Base-by-base conservation (phyloP, 1,140 invertebrate genomes). In the Heliothis subflexa region DNA sequence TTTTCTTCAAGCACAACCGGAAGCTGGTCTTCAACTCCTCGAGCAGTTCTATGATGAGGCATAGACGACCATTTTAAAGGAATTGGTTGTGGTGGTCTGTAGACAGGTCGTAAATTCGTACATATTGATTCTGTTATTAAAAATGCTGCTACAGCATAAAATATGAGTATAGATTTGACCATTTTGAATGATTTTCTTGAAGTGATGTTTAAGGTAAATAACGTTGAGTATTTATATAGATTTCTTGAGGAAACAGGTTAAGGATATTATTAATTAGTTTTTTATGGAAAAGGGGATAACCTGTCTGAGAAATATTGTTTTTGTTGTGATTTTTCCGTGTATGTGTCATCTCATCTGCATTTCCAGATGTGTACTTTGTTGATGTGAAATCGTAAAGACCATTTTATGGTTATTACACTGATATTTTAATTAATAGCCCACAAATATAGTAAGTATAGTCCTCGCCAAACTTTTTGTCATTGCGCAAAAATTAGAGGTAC, bases 71-170 rank as follows among this genome's bases (percentile, higher is more conserved):
- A 83, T 54, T n/a, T 78, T 78, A 55, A 61, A 40, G 33, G 68
- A 12, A 54, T 78, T 52, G 72, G 82, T 47, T 64, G 81, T 10
- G 54, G 71, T 12, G 71, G 54, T 49, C 83, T 79, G 28, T 81
- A 89, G 10, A 86, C 87, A 28, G 86, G 87, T n/a, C 28, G 64
- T 57, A 86, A 87, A 33, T 89, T 47, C 18, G 86, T 83, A 66
- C 84, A 79, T 14, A 78, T 81, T 25, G 82, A 75, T 14, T 83
- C 83, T 25, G 57, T 77, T 21, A 86, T 45, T 9, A 86, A n/a
- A 14, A 79, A 55, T 0, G 82, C 66, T 28, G 84, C 62, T 0
- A 86, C 5, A 50, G 86, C 49, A 12, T 25, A 25, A 3, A 78
- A 68, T 47, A 83, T 45, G 10, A 79, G 47, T 28, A 81, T n/a